Conservation (phyloP, 1,140 invertebrate genomes). For the Zaprionus kolodkinae region DNA sequence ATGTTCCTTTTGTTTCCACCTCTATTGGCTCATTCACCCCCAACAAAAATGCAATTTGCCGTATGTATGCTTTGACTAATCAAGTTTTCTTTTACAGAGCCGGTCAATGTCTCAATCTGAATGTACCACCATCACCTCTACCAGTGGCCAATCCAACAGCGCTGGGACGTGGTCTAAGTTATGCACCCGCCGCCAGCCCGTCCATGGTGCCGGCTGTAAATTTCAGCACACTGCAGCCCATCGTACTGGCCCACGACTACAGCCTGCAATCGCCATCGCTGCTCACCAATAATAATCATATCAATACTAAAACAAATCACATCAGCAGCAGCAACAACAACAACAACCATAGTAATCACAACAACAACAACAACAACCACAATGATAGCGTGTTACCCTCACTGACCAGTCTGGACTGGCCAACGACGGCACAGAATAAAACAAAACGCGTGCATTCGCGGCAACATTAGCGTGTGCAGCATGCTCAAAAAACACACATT, state of each 20-base stretch:
- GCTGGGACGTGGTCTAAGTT: slow-evolving; percentile 40
- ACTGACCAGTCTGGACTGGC: slow-evolving; percentile 47
- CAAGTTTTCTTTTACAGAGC: slow-evolving; percentile 43
- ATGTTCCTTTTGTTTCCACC: slow-evolving; percentile 4
- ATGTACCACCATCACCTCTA: slow-evolving; percentile 47
- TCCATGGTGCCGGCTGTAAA: slow-evolving; percentile 52
- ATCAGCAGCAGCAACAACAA: slow-evolving; percentile 21
- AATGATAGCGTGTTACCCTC: slow-evolving; percentile 29
- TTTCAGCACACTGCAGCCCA: slow-evolving; percentile 64
- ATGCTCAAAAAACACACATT: slow-evolving; percentile 34
- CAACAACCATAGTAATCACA: slow-evolving; percentile 31
- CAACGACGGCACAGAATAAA: slow-evolving; percentile 40
- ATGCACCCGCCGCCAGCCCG: slow-evolving; percentile 58
- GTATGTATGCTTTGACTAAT: slow-evolving; percentile 21
- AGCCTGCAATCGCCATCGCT: slow-evolving; percentile 55
- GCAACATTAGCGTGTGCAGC: slow-evolving; percentile 37
- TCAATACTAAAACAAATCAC: not conserved
- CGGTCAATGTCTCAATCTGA: slow-evolving; percentile 53
- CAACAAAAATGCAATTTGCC: not conserved
- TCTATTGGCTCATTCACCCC: slow-evolving; percentile 29
- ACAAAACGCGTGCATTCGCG: slow-evolving; percentile 40
- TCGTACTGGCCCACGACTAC: slow-evolving; percentile 60
- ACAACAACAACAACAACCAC: slow-evolving; percentile 28
- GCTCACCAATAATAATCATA: slow-evolving; percentile 46
- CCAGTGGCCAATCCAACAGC: slow-evolving; percentile 47